Evolutionary conservation across 2,113 vertebrate genomes (phyloP), one percentile per base, ranked within the genome.

Genomic region (Chaenocephalus aceratus): DNA sequence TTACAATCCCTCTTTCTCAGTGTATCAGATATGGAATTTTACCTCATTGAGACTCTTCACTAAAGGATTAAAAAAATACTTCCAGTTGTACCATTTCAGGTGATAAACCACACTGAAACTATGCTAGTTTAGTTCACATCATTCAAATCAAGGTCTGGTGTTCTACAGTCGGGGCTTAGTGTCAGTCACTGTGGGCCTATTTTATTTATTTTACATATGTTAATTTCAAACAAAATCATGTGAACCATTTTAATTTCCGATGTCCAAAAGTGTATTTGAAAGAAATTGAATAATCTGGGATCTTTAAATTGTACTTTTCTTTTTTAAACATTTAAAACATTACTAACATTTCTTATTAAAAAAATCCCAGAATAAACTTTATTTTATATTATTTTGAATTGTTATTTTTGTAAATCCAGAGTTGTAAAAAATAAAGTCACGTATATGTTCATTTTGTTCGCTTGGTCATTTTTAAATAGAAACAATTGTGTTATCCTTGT

Each of bases 361-460:
- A 26, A 30, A 30, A 30, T 30, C 30, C 30, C 30, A 30, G 30
- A 30, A 30, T 30, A 30, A 30, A 30, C 30, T 3, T 30, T 41
- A 41, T 41, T 41, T 23, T 65, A 5, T 68, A 23, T 21, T 10
- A 2, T 66, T 71, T 7, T 44, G 1, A n/a, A 34, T 34, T 53
- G 6, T 34, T 70, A 13, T 67, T 72, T 77, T 67, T 72, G 6
- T 58, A 14, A 57, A 14, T 53, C 49, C 16, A 45, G 14, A 68
- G 23, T 23, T 73, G 10, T 45, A 7, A 34, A 44, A 69, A 81
- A 82, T 82, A 78, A 82, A 78, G 36, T 64, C 4, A 15, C 30
- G n/a, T 13, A n/a, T 79, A 60, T 67, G 3, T 1, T 14, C 21
- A 23, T 57, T 66, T 52, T 51, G 23, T 15, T 59, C 46, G 4